These are phyloP conservation scores for Sitophilus oryzae DNA, from an alignment of 1,140 invertebrate genomes.

Conservation along the genomic window DNA sequence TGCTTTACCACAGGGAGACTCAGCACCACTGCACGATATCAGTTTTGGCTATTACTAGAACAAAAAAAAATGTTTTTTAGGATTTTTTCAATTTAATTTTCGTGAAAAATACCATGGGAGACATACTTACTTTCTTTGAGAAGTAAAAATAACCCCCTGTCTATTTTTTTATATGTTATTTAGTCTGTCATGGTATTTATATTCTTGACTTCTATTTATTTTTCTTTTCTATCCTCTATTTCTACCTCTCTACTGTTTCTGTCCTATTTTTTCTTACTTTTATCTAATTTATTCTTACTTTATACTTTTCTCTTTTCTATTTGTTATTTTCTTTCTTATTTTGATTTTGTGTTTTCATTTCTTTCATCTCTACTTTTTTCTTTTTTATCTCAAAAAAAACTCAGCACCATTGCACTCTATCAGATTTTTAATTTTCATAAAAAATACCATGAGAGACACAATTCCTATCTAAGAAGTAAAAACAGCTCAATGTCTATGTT, in stretches of 20 bases:
- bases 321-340: neutral
- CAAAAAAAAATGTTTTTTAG: neutral
- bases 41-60: slow-evolving; percentile 57
- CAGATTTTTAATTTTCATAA: neutral
- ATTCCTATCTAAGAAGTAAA: too few relatives aligned
- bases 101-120: neutral
- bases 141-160: too few relatives aligned
- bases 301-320: neutral
- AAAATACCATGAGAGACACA: neutral
- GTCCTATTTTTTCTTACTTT: neutral
- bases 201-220: neutral
- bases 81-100: neutral
- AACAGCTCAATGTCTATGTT: too few relatives aligned
- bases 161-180: neutral
- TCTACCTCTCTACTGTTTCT: neutral
- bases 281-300: too few relatives aligned
- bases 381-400: neutral
- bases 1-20: slow-evolving; percentile 58
- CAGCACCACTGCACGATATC: slow-evolving; percentile 69
- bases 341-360: neutral
- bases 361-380: neutral
- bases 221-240: neutral
- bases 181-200: too few relatives aligned
- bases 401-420: too few relatives aligned
- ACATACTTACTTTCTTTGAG: neutral